Evolutionary conservation across 1,140 invertebrate species (phyloP), one percentile per base, ranked within the genome.

Genomic region (Carposina sasakii): DNA sequence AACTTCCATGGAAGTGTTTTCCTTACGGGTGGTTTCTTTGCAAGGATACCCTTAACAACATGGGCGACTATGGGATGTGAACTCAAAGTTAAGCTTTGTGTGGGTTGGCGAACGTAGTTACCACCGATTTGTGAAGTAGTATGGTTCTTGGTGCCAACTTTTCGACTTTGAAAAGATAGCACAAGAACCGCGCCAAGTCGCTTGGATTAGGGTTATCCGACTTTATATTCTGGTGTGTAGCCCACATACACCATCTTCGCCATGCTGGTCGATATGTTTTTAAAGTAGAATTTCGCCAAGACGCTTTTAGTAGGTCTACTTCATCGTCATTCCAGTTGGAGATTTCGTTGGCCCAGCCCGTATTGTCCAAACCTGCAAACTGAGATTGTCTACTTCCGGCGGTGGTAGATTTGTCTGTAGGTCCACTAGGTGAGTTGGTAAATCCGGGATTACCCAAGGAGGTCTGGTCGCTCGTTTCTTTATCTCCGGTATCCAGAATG

Each of bases 401-500:
- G 43, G 43, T n/a, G 26, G 15, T 4, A 30, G 43, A 16, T 34
- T 34, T 19, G 43, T 33, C 8, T 17, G 31, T n/a, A 34, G 26
- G 17, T 46, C 43, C 20, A 33, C 13, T 10, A 46, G 31, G 13
- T 33, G 13, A 15, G 3, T 5, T 12, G 15, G 3, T 4, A 46
- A 28, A 19, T 46, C 20, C 17, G 6, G 6, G 4, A 46, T 16
- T 15, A n/a, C 5, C 6, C 10, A 46, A 12, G 43, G 31, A 17
- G 43, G 26, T 24, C 12, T 3, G 4, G 33, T 33, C 3, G 43
- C 28, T 33, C 43, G 43, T 16, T 33, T 33, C 31, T 46, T 46
- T 10, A 46, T 4, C 12, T 46, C 43, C n/a, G 43, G 12, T 15
- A 17, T 20, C 43, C 43, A 46, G 15, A 46, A 46, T 9, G 31